phyloP scores from a whole-genome alignment of 2,888 invertebrate genomes.

The Anodontia alba region DNA sequence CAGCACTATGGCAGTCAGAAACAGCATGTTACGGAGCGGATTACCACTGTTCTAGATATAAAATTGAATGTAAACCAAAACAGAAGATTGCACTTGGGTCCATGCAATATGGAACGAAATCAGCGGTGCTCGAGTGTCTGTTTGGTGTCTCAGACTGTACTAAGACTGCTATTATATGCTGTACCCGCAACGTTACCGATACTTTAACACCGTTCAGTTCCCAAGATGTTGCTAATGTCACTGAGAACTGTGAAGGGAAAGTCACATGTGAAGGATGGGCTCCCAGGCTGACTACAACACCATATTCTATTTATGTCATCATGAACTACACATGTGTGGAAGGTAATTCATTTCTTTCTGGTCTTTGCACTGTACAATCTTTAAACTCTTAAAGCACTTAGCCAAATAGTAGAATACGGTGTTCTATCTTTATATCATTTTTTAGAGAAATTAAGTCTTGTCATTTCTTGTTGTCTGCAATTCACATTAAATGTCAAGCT shows the following conservation, averaged over 20 bases:
- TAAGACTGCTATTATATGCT: background rate
- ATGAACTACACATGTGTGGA: background rate
- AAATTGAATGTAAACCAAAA: background rate
- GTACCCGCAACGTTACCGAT: background rate
- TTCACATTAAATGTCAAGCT: too few species aligned
- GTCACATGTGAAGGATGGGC: background rate
- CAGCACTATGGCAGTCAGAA: background rate
- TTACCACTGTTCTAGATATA: background rate
- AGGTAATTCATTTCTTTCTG: background rate
- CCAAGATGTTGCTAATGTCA: background rate
- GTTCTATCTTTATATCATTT: too few species aligned
- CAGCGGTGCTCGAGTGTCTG: background rate
- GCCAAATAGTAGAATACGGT: too few species aligned
- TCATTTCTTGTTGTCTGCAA: too few species aligned
- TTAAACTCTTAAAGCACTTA: too few species aligned
- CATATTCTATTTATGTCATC: background rate
- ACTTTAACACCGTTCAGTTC: background rate
- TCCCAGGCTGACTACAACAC: background rate
- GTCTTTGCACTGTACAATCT: too few species aligned
- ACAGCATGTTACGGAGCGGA: background rate
- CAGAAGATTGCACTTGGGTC: background rate
- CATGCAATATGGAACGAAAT: background rate
- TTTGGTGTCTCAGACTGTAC: background rate
- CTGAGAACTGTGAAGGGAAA: background rate
- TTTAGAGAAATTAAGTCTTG: too few species aligned